Conservation (phyloP, 2,888 invertebrate genomes). For the Esperia sulphurella region DNA sequence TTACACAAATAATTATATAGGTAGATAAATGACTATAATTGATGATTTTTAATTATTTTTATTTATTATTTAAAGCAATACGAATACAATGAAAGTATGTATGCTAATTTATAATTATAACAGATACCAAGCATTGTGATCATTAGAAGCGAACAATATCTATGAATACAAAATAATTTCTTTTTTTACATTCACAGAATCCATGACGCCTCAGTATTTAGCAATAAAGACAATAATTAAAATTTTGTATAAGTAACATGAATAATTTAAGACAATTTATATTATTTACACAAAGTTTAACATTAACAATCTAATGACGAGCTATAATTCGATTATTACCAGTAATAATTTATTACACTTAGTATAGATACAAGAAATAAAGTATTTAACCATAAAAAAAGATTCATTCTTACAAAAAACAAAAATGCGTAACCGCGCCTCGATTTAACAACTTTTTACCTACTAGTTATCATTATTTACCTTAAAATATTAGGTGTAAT, state of each 20-base stretch:
- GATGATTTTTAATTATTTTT: too few relatives aligned
- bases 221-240: background rate
- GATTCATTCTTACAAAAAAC: too few relatives aligned
- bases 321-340: background rate
- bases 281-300: constrained; percentile 6
- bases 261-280: constrained; percentile 1
- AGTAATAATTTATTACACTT: background rate
- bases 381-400: background rate
- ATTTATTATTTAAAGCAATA: too few relatives aligned
- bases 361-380: background rate
- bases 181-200: background rate
- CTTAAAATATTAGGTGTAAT: too few relatives aligned
- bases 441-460: too few relatives aligned
- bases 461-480: too few relatives aligned
- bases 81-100: too few relatives aligned
- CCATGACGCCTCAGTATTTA: background rate
- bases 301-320: constrained; percentile 6
- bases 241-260: constrained; percentile 1
- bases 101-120: too few relatives aligned
- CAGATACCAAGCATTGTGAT: background rate
- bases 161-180: too few relatives aligned
- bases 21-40: too few relatives aligned
- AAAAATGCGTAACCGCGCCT: too few relatives aligned
- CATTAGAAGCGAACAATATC: background rate
- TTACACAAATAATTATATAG: too few relatives aligned